These are phyloP conservation scores for Pteropus rufus DNA, from an alignment of 2,797 vertebrate genomes.

Conservation along the genomic window DNA sequence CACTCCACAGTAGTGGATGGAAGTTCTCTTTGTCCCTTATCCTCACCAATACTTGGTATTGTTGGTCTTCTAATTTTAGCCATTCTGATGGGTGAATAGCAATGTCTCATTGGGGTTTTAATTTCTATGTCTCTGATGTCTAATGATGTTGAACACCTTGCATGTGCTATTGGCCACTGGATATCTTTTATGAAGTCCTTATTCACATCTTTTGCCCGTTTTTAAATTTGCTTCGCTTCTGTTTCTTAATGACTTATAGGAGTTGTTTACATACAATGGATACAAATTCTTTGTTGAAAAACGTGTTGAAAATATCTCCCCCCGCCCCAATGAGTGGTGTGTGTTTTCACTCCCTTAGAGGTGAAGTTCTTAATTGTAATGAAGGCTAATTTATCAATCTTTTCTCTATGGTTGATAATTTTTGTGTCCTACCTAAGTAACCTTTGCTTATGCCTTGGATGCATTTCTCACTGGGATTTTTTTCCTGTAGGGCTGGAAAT, in stretches of 20 bases:
- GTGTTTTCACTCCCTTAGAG: not conserved
- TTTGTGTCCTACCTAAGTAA: not conserved
- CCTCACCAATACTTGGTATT: not conserved
- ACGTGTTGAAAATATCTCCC: not conserved
- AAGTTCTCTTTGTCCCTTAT: not conserved
- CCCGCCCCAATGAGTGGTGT: not conserved
- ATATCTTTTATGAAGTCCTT: not conserved
- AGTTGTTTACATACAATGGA: not conserved
- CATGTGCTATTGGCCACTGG: not conserved
- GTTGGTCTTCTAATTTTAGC: not conserved
- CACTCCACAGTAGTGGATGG: rapidly evolving
- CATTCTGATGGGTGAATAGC: not conserved
- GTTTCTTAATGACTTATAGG: not conserved
- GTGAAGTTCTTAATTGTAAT: not conserved
- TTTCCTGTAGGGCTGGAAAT: conserved; percentile 70
- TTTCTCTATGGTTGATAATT: not conserved
- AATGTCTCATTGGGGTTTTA: not conserved
- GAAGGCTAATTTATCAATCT: not conserved
- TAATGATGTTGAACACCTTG: not conserved
- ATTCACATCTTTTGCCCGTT: not conserved
- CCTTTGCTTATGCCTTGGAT: not conserved
- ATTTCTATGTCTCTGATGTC: not conserved
- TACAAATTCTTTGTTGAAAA: not conserved
- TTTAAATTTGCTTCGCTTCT: not conserved
- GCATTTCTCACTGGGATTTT: not conserved